Evolutionary conservation across 2,113 vertebrate genomes (phyloP), one percentile per base, ranked within the genome.

Genomic region (Triplophysa tibetana): DNA sequence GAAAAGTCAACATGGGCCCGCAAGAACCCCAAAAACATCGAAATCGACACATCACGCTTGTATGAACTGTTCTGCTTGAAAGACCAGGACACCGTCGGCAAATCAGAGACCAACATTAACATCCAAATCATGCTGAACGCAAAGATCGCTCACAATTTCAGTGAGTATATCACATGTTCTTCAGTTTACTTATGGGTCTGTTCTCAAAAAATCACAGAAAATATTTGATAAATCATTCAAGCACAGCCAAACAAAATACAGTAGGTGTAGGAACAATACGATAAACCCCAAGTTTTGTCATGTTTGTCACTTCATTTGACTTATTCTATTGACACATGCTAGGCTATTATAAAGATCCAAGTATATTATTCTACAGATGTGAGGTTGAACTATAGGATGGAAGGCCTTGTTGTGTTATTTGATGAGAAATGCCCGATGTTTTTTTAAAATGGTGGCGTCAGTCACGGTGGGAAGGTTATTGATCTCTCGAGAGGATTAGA

Each of bases 81-180:
- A 84, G 90, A 92, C 6, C 9, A 19, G 1, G 67, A 82, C 0
- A 61, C 21, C 2, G 60, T 70, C 4, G 19, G 13, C 0, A 79
- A 19, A 62, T 19, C 2, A 0, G 92, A 95, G 64, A 9, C 83
- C 8, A 48, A 77, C 13, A 85, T 3, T 16, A 89, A 70, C 8
- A 88, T 85, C 12, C 82, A 88, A 7, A 93, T 94, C 84, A 92
- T 95, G 90, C 85, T 94, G 80, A 92, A 93, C 75, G 41, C 23
- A 17, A 95, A 93, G 85, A 84, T 92, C 3, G 89, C 91, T 0
- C 92, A 91, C 23, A 92, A 93, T 84, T 91, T 94, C 89, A 96
- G 94, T 93, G 41, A 94, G 93, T 93, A 85, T 62, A 54, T 52
- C 54, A 58, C 0, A 17, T 16, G 50, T 45, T 11, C 43, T 6